These are phyloP conservation scores for Leptopilina boulardi DNA, from an alignment of 1,140 invertebrate genomes.

Conservation along the genomic window DNA sequence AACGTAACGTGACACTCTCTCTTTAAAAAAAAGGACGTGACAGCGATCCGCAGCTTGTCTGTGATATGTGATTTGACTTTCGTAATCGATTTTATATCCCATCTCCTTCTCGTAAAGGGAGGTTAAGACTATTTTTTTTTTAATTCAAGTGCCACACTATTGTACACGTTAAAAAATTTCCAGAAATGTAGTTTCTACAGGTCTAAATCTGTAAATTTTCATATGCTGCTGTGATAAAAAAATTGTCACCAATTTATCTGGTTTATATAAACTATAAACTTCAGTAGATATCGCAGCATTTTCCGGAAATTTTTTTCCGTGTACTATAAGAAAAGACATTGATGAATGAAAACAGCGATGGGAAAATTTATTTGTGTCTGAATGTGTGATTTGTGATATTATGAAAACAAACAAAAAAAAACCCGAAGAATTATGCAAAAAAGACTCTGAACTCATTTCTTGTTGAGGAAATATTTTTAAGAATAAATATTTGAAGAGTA, in stretches of 20 bases:
- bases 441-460: background rate
- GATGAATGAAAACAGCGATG: too few species aligned
- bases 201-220: too few species aligned
- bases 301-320: too few species aligned
- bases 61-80: slow-evolving; percentile 57
- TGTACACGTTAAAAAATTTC: too few species aligned
- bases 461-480: too few species aligned
- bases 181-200: too few species aligned
- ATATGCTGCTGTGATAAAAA: too few species aligned
- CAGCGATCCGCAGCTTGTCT: slow-evolving; percentile 53
- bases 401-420: slow-evolving; percentile 25
- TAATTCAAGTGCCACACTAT: slow-evolving; percentile 39
- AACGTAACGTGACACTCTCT: slow-evolving; percentile 55
- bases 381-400: slow-evolving; percentile 49
- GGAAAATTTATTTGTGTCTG: background rate
- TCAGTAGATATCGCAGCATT: too few species aligned
- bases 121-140: slow-evolving; percentile 31
- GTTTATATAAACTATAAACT: too few species aligned
- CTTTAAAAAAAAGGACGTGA: slow-evolving; percentile 42
- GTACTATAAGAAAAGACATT: too few species aligned
- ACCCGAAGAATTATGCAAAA: background rate
- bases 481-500: too few species aligned
- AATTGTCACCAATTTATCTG: too few species aligned
- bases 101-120: background rate
- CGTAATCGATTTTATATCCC: slow-evolving; percentile 21